Evolutionary conservation across 2,888 invertebrate genomes (phyloP).

Genomic region (Oconnorella tubifera): DNA sequence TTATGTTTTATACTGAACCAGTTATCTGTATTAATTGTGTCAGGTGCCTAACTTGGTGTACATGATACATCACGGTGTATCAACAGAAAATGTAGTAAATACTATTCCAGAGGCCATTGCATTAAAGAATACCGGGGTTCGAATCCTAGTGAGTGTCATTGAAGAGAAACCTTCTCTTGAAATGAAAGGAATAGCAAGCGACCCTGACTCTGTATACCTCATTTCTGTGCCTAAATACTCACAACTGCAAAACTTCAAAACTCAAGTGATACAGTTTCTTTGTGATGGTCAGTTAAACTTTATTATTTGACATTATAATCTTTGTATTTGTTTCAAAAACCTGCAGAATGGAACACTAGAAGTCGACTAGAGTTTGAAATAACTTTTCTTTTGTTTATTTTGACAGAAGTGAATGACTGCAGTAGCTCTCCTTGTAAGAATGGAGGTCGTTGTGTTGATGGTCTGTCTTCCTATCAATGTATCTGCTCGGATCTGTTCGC

Average conservation of each 20-base stretch:
- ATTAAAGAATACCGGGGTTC: constrained; percentile 28
- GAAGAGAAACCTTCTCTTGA: constrained; percentile 23
- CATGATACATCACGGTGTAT: constrained; percentile 45
- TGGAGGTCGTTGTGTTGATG: constrained; percentile 70
- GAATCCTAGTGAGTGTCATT: constrained; percentile 25
- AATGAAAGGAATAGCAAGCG: constrained; percentile 30
- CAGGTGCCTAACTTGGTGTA: constrained; percentile 32
- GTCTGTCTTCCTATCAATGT: constrained; percentile 43
- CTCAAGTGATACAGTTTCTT: constrained; percentile 16
- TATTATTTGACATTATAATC: too few species aligned
- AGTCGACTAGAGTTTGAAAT: too few species aligned
- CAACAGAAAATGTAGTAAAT: constrained; percentile 34
- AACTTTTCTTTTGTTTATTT: too few species aligned
- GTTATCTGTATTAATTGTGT: too few species aligned
- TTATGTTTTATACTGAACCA: too few species aligned
- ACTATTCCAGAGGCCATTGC: constrained; percentile 29
- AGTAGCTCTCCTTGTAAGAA: constrained; percentile 81
- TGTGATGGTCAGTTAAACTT: constrained; percentile 30
- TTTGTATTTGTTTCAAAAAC: too few species aligned
- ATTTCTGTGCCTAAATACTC: constrained; percentile 23
- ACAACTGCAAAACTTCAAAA: constrained; percentile 17
- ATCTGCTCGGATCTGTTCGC: constrained; percentile 43
- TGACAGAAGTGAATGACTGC: constrained; percentile 60
- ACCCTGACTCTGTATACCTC: constrained; percentile 27
- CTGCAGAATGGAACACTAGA: too few species aligned